Percentiles rank a stretch among this genome's conserved stretches.
These are phyloP conservation scores for Spondyliosoma cantharus DNA, from an alignment of 2,797 vertebrate genomes.

Conservation along the genomic window DNA sequence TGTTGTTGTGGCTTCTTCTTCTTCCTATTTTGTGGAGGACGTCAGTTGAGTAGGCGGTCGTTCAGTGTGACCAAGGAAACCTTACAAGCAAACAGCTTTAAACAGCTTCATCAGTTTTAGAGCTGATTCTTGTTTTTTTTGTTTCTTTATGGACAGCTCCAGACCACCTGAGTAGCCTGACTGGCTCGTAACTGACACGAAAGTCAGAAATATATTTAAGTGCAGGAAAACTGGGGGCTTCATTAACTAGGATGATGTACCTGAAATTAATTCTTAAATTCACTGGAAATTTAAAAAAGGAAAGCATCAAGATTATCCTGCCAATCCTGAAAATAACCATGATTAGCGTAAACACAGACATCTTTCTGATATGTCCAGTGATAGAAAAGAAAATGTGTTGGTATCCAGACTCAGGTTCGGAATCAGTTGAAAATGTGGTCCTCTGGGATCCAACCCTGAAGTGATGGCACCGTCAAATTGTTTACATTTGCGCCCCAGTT, in stretches of 20 bases:
- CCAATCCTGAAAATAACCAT: background rate
- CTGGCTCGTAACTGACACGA: slow-evolving; percentile 10
- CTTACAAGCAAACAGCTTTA: slow-evolving; percentile 33
- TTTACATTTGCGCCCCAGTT: too few species aligned
- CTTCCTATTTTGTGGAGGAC: too few species aligned
- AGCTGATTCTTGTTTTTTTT: slow-evolving; percentile 28
- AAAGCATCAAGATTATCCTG: background rate
- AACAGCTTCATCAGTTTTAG: slow-evolving; percentile 33
- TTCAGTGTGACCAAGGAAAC: background rate
- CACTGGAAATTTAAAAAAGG: background rate
- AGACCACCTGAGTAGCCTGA: slow-evolving; percentile 19
- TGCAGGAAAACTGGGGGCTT: background rate
- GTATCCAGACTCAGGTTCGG: background rate
- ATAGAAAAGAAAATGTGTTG: background rate
- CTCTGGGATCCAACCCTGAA: too few species aligned
- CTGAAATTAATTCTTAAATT: slow-evolving; percentile 33
- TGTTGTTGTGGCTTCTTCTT: too few species aligned
- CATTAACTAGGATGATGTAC: slow-evolving; percentile 8
- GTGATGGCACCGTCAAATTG: too few species aligned
- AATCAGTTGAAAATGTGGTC: too few species aligned
- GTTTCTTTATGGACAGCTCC: slow-evolving; percentile 40
- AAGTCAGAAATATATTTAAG: slow-evolving; percentile 39
- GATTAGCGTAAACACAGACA: background rate
- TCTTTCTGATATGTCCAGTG: background rate
- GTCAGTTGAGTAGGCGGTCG: too few species aligned